Evolutionary conservation across 2,888 invertebrate genomes (phyloP), one percentile per base, ranked within the genome.

Genomic region (Chaetoderma sp.): DNA sequence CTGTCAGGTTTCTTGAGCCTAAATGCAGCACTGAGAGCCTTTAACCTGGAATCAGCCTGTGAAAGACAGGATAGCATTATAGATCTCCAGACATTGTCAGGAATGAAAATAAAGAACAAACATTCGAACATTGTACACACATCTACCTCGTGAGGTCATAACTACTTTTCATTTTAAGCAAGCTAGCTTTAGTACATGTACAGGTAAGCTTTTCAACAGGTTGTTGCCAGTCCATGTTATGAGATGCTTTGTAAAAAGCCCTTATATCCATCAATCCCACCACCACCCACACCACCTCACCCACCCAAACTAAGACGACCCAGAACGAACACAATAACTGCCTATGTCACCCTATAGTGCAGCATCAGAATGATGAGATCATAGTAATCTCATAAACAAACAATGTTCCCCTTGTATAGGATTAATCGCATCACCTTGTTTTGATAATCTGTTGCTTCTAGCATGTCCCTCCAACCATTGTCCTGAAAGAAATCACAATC

Each of bases 11-110:
- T 91, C 86, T 91, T 92, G 73, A 93, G 85, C 82, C 93, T 89
- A 60, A 93, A 92, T 1, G 92, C 90, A 56, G 93, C 91, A 77
- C 92, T 92, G 52, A 94, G 81, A 32, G 92, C 91, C 84, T 92
- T 93, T 36, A 94, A 79, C 86, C 93, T 93, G 61, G 91, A 92
- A 86, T 94, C 94, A n/a, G 93, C 92, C 83, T 92, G 87, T 78
- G 73, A 71, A 25, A 57, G 49, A 50, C 47, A 62, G 50, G n/a
- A n/a, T n/a, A n/a, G n/a, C n/a, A n/a, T n/a, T n/a, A n/a, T n/a
- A 44, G 10, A 50, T 21, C 16, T 50, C 4, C 13, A 49, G 23
- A 52, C n/a, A 10, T 4, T 18, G 4, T 32, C 32, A 52, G 2
- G 27, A 65, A 25, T 32, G 4, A 32, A 27, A 27, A 21, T 49